Evolutionary conservation across 2,888 invertebrate genomes (phyloP).

Genomic region (Parthenolecanium corni): DNA sequence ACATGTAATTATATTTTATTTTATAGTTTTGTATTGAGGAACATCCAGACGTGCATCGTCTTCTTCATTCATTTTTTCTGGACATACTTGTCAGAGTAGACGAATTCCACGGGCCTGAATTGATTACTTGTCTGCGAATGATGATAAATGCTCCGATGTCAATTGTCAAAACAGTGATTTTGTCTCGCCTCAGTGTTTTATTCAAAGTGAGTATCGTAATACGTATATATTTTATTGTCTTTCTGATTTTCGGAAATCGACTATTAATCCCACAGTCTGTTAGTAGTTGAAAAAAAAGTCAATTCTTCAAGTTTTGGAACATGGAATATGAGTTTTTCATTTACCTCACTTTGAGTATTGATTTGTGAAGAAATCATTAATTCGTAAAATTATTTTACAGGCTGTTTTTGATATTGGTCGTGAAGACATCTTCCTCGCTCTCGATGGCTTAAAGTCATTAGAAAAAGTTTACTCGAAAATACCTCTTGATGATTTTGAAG

Average conservation of each 20-base stretch:
- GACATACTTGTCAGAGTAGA: background rate
- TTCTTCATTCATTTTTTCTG: background rate
- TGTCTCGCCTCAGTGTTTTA: background rate
- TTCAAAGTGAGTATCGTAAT: conserved; percentile 4
- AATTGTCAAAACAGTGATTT: background rate
- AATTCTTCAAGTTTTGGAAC: too few relatives aligned
- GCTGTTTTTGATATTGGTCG: background rate
- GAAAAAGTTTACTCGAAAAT: background rate
- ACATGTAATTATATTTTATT: background rate
- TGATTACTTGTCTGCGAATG: conserved; percentile 16
- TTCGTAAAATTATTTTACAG: background rate
- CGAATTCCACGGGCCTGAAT: conserved; percentile 1
- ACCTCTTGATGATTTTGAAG: background rate
- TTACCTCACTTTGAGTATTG: background rate
- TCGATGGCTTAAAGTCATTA: background rate
- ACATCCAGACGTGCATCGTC: background rate
- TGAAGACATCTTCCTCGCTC: conserved; percentile 1
- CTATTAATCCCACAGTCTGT: too few relatives aligned
- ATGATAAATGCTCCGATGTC: background rate
- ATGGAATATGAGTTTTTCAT: too few relatives aligned
- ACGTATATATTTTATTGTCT: background rate
- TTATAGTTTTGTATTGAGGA: background rate
- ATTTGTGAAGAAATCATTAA: background rate
- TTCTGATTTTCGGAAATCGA: background rate
- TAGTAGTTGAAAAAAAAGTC: too few relatives aligned